Conservation (phyloP, 2,113 vertebrate species). For the Sceloporus tristichus region DNA sequence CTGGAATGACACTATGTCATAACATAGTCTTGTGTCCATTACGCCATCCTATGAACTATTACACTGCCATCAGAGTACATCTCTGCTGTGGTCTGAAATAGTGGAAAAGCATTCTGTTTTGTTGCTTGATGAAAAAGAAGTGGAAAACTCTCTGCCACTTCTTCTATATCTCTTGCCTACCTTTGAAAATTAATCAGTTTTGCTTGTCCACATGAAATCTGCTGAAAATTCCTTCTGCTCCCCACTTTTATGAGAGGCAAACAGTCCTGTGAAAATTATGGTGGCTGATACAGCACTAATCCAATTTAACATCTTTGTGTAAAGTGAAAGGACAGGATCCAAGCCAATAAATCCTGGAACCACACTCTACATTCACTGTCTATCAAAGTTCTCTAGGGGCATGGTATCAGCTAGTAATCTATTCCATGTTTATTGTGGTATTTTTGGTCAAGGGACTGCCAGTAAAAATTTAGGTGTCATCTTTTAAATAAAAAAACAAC, state of each 20-base stretch:
- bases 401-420: neutral
- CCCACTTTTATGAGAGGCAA: neutral
- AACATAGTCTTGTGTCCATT: neutral
- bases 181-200: neutral
- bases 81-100: neutral
- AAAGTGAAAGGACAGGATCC: no score
- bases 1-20: neutral
- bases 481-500: constrained; percentile 3
- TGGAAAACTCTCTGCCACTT: neutral
- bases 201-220: neutral
- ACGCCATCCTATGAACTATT: neutral
- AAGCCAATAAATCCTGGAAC: constrained; percentile 2
- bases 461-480: neutral
- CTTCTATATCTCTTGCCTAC: neutral
- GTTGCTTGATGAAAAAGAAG: neutral
- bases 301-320: neutral
- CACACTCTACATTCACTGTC: neutral
- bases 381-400: neutral
- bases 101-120: neutral
- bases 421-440: neutral
- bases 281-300: neutral
- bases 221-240: neutral
- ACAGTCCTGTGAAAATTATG: neutral
- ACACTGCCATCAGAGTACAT: neutral
- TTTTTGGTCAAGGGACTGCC: neutral